Base-by-base conservation (phyloP, 2,797 vertebrate species). In the Myiothlypis chrysogaster region DNA sequence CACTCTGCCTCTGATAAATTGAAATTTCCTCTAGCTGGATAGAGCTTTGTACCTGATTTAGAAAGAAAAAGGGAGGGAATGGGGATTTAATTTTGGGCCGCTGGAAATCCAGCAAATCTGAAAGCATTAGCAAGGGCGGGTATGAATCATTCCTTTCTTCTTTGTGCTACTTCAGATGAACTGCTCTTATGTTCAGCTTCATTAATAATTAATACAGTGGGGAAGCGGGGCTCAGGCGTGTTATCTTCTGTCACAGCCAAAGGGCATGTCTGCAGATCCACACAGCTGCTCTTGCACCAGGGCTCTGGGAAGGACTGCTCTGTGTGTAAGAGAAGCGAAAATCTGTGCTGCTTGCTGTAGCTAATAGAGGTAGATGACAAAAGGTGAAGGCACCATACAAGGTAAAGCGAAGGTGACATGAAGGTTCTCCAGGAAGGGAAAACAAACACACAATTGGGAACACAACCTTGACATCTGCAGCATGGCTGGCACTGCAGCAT, bases 191-290 rank as follows among this genome's bases (percentile, higher is more conserved):
- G 37, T 86, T 94, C 78, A 61, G 60, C 79, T 72, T 96, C 84
- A 95, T 97, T 95, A 97, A 97, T 97, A 96, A 97, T 96, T 89
- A 95, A 96, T 91, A 91, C 3, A 12, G 32, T 3, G 5, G 60
- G n/a, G 46, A 94, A 78, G 76, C 3, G 0, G 7, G n/a, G 43
- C 60, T 89, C 1, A 1, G 69, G 39, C 2, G 1, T 47, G 34
- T 79, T 91, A 47, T 89, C 55, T 91, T 65, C 49, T 71, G 81
- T 92, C 93, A 95, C 61, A 93, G 70, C 59, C 59, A 59, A 82
- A 73, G 47, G 24, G 56, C 15, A 73, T 3, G 9, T 68, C 78
- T 95, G 84, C 88, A 95, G 85, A 85, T 81, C 30, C 8, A 10
- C 41, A 69, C 44, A 79, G 64, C 53, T 50, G 25, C 87, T 86